Percentiles rank a stretch among this genome's conserved stretches.
Conservation (phyloP, 2,113 vertebrate genomes). For the Gopherus evgoodei region DNA sequence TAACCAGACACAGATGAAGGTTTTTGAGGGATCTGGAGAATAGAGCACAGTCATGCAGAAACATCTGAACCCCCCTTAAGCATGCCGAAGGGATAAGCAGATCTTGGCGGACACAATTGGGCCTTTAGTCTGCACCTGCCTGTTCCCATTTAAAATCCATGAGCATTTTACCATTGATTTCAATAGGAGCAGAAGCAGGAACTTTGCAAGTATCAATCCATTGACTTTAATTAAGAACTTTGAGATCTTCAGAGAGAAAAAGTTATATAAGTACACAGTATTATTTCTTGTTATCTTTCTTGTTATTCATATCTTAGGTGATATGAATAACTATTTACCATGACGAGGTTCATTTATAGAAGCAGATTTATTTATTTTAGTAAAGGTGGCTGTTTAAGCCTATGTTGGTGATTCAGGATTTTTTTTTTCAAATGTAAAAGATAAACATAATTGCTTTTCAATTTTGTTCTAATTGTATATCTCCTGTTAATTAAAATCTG, state of each 20-base stretch:
- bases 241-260: not conserved
- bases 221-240: not conserved
- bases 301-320: rapidly evolving
- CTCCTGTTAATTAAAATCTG: not conserved
- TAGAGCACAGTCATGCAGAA: not conserved
- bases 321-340: rapidly evolving
- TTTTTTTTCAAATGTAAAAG: rapidly evolving
- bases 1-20: rapidly evolving
- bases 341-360: not conserved
- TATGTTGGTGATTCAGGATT: not conserved
- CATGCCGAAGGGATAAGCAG: rapidly evolving
- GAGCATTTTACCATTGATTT: not conserved
- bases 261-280: rapidly evolving
- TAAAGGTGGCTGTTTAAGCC: not conserved
- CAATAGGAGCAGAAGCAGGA: not conserved
- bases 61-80: rapidly evolving
- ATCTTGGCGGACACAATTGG: too few species aligned
- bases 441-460: not conserved
- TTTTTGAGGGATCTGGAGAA: not conserved
- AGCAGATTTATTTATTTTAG: not conserved
- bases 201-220: not conserved
- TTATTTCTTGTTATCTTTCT: not conserved
- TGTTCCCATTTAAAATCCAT: rapidly evolving
- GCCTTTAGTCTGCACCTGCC: rapidly evolving
- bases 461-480: not conserved